Evolutionary conservation across 2,797 vertebrate genomes (phyloP).

Genomic region (Sciurus carolinensis): DNA sequence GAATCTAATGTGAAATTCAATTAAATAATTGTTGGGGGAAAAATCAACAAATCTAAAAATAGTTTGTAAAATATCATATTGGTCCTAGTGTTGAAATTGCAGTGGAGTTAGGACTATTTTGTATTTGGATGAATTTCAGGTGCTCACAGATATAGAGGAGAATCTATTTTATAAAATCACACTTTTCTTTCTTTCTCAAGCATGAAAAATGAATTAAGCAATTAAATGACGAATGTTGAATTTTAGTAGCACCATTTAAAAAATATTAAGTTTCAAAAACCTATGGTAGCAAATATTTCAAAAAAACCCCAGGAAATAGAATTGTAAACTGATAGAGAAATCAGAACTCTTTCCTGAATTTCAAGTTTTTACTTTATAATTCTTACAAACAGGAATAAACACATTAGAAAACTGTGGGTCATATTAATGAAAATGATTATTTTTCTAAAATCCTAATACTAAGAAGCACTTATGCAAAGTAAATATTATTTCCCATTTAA

Average conservation of each 20-base stretch:
- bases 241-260: constrained; percentile 13
- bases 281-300: constrained; percentile 17
- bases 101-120: not conserved
- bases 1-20: not conserved
- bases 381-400: not conserved
- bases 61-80: not conserved
- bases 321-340: not conserved
- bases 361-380: not conserved
- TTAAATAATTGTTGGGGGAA: not conserved
- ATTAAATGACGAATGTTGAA: constrained; percentile 36
- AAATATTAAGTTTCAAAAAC: constrained; percentile 52
- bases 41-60: not conserved
- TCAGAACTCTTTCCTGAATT: not conserved
- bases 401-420: not conserved
- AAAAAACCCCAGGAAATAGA: not conserved
- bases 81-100: not conserved
- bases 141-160: not conserved
- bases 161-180: not conserved
- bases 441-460: not conserved
- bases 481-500: not conserved
- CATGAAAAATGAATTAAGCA: not conserved
- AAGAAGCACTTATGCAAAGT: not conserved
- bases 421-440: not conserved
- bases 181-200: constrained; percentile 12
- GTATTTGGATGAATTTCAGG: constrained; percentile 48